phyloP scores from a whole-genome alignment of 2,113 vertebrate genomes.

The Helogale parvula region DNA sequence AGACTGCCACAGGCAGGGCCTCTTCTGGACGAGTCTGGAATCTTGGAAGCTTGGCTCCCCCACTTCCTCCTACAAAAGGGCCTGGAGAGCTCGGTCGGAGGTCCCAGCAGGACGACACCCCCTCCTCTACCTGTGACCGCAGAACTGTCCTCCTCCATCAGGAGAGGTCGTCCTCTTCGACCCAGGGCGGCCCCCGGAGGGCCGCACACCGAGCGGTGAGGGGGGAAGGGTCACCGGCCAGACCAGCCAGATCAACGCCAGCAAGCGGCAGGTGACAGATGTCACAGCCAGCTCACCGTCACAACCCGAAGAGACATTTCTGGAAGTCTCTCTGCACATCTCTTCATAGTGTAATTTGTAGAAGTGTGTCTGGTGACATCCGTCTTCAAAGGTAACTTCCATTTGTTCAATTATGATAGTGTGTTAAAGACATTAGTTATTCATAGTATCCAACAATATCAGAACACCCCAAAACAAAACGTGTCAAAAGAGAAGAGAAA shows the following conservation, averaged over 20 bases:
- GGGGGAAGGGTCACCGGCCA: background rate
- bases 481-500: background rate
- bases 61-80: background rate
- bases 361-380: background rate
- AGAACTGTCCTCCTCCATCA: background rate
- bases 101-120: background rate
- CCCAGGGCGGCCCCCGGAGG: rapidly evolving
- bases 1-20: background rate
- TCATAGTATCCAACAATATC: background rate
- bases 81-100: background rate
- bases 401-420: background rate
- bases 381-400: background rate
- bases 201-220: background rate
- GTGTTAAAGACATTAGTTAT: background rate
- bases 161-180: background rate
- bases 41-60: background rate
- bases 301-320: background rate
- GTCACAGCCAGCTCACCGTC: background rate
- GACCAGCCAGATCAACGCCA: background rate
- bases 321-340: background rate
- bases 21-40: background rate
- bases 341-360: background rate
- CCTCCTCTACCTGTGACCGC: background rate
- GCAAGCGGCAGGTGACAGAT: background rate
- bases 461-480: background rate